Evolutionary conservation across 2,888 invertebrate species (phyloP), one percentile per base, ranked within the genome.

Genomic region (Hanleya hanleyi): DNA sequence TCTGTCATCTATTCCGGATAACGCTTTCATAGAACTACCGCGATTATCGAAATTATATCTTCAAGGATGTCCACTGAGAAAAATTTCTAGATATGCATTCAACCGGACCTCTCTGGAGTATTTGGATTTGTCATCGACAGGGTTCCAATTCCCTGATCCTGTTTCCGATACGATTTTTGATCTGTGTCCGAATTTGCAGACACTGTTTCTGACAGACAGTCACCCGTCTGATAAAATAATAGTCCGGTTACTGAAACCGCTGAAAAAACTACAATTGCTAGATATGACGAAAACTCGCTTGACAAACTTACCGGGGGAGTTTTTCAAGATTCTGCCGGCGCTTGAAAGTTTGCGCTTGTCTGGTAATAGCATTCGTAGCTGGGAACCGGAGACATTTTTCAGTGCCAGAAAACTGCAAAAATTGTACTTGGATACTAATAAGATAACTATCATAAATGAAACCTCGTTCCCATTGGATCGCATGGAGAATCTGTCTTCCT

Each of bases 401-500:
- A 47, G 66, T 15, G 47, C 66, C 22, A 61, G 49, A 1, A 37
- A 49, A n/a, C 37, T 76, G n/a, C 36, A 33, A 49, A 32, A 15
- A 22, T 41, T 76, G 9, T 73, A 65, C 49, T 47, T 79, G 50
- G 57, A 69, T 3, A 9, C 49, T 5, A 79, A 78, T 51, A 33
- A 70, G 50, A 73, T 81, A n/a, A 37, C 62, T 0, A 50, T 50
- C 0, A 67, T 81, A 5, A 67, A 67, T 38, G 32, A 64, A n/a
- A 51, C 70, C 22, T 73, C 76, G 0, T 75, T 77, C 35, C 67
- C 76, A 6, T 4, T 5, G 26, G 47, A 69, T 7, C 37, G 76
- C 5, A 22, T 64, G 0, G 33, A 67, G 6, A 33, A 47, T 15
- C 66, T 78, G 0, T 38, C 71, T 41, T 92, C 91, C 70, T 74